Evolutionary conservation across 2,888 invertebrate species (phyloP).

Genomic region (Morpho achilles): DNA sequence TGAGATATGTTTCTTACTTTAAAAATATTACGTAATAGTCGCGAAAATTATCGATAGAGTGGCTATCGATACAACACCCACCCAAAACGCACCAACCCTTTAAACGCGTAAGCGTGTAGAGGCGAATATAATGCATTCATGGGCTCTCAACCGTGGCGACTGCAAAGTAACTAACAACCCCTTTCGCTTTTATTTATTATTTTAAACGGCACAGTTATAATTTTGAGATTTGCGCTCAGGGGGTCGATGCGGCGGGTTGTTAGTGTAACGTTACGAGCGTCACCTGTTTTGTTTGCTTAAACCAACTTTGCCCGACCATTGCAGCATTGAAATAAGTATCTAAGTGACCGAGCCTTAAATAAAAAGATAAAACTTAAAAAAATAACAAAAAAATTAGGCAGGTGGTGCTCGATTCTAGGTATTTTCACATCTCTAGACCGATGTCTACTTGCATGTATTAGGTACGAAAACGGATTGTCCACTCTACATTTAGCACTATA

Average conservation of each 20-base stretch:
- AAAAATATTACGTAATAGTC: no score
- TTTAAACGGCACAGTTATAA: slow-evolving; percentile 60
- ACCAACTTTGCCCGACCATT: not conserved
- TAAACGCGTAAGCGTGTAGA: slow-evolving; percentile 40
- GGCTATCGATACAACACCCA: no score
- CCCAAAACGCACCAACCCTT: slow-evolving; percentile 46
- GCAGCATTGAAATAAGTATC: not conserved
- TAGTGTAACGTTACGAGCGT: slow-evolving; percentile 17
- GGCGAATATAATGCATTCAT: slow-evolving; percentile 71
- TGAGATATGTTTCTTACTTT: no score
- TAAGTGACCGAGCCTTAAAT: no score
- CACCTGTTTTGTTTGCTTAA: slow-evolving; percentile 36
- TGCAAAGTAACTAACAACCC: slow-evolving; percentile 68
- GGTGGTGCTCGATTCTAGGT: no score
- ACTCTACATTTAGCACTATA: no score
- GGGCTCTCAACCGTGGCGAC: slow-evolving; percentile 71
- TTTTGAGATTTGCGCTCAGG: slow-evolving; percentile 45
- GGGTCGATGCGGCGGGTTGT: slow-evolving; percentile 28
- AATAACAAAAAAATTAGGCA: no score
- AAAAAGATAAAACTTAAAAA: no score
- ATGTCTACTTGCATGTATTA: no score
- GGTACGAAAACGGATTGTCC: no score
- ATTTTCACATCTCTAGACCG: no score
- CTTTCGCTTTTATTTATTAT: slow-evolving; percentile 60
- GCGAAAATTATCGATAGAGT: no score